A percentile compares a stretch with the other conserved stretches of the same genome.
Conservation (phyloP, 2,797 vertebrate genomes). For the Coccyzus lansbergi region DNA sequence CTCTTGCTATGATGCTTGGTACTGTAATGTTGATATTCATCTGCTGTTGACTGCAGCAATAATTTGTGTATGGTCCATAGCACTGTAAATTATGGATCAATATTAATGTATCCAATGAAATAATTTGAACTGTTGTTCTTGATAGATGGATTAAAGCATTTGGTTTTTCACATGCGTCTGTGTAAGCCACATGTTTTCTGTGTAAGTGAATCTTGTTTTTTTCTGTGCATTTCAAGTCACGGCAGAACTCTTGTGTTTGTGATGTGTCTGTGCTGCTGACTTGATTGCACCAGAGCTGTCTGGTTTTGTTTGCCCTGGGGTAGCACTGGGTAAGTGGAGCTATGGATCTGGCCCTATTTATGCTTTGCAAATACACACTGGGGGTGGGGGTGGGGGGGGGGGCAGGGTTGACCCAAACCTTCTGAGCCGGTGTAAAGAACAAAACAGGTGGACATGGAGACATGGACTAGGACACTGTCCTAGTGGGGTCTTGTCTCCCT, state of each 20-base stretch:
- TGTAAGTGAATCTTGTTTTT: slow-evolving; percentile 40
- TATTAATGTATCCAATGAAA: slow-evolving; percentile 83
- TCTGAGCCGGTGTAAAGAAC: rapidly evolving
- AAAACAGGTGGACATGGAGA: neutral
- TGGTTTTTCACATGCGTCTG: slow-evolving; percentile 79
- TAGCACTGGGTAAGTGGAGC: neutral
- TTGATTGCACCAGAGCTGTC: neutral
- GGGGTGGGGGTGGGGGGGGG: too few relatives aligned
- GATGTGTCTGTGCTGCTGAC: neutral
- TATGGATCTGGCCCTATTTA: neutral
- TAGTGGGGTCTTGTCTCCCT: neutral
- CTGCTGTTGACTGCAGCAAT: slow-evolving; percentile 83
- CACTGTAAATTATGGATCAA: slow-evolving; percentile 84
- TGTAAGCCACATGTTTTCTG: slow-evolving; percentile 66
- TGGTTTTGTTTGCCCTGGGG: neutral
- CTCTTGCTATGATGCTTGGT: slow-evolving; percentile 83
- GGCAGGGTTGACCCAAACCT: neutral
- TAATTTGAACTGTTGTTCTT: slow-evolving; percentile 84
- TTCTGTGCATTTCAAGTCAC: neutral
- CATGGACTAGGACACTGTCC: neutral
- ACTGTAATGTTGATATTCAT: slow-evolving; percentile 86
- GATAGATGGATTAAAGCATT: slow-evolving; percentile 90
- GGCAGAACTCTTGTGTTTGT: neutral
- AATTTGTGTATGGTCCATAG: slow-evolving; percentile 82
- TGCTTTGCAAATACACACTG: rapidly evolving